Base-by-base conservation (phyloP, 1,140 invertebrate genomes). In the Dufourea novaeangliae region DNA sequence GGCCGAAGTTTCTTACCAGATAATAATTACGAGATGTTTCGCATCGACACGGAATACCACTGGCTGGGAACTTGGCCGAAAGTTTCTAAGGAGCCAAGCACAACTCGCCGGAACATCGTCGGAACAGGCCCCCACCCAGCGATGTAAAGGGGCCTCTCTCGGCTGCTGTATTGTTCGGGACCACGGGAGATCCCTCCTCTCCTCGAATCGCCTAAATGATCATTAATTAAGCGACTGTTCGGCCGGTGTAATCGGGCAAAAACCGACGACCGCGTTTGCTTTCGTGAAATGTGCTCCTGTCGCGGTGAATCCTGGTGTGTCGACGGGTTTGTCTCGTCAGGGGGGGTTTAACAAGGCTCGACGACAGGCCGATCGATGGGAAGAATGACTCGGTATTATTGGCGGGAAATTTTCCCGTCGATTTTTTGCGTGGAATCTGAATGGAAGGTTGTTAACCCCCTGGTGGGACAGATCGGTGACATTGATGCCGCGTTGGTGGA, bases 131-230 rank as follows among this genome's bases (percentile, higher is more conserved):
- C 46, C 20, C 20, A 27, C 63, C 46, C 64, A 62, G 56, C 46
- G 54, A 20, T 54, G 27, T 32, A 41, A n/a, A 22, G 50, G 17
- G 92, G 97, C 12, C 46, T 97, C 78, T 93, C 98, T 84, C 97
- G 97, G n/a, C 93, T 17, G 96, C 37, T 68, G 85, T 94, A 88
- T 93, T 98, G 80, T 94, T 98, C 78, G 99, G 98, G 64, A 66
- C n/a, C 66, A 73, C 59, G 41, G 25, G 37, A 63, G 57, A 52
- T 64, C 59, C 34, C 0, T 2, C 20, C n/a, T 37, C 25, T 11
- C 50, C 29, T 32, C 12, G n/a, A 39, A 29, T 74, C 70, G 67
- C 66, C 69, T 76, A 77, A 71, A 79, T 70, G 62, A 82, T 81
- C 82, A 86, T 87, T 87, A 87, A 87, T 87, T 86, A 87, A 76